Conservation (phyloP, 2,888 invertebrate species). For the Aethes cnicana region DNA sequence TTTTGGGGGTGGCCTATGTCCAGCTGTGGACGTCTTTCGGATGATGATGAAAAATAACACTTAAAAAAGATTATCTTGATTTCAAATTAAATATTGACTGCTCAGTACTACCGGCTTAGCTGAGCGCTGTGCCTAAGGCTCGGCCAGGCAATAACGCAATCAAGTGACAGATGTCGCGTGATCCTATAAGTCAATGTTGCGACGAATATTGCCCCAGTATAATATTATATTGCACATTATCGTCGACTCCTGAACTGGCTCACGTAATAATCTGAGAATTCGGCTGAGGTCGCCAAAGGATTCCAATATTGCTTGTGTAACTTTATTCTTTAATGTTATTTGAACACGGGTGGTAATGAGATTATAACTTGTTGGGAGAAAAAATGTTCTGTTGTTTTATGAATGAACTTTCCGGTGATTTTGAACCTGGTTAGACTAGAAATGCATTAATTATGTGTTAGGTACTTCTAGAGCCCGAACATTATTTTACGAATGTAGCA, state of each 20-base stretch:
- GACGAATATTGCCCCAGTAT: conserved; percentile 35
- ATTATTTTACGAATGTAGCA: too few species aligned
- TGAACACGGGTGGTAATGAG: not conserved
- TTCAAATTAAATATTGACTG: too few species aligned
- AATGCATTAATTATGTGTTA: too few species aligned
- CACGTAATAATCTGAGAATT: conserved; percentile 35
- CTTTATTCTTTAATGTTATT: conserved; percentile 11
- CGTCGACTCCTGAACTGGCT: conserved; percentile 22
- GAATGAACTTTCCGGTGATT: too few species aligned
- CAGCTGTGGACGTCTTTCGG: too few species aligned
- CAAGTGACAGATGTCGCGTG: conserved; percentile 42
- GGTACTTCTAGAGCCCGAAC: too few species aligned
- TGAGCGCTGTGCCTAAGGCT: conserved; percentile 13
- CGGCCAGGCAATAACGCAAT: conserved; percentile 33
- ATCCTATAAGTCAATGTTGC: conserved; percentile 42
- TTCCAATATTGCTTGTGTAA: conserved; percentile 23
- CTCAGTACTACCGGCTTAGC: too few species aligned
- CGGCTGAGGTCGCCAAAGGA: conserved; percentile 33
- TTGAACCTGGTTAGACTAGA: too few species aligned
- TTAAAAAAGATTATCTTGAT: too few species aligned
- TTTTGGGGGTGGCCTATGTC: too few species aligned
- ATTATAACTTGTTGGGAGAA: not conserved
- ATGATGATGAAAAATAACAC: too few species aligned
- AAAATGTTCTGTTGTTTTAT: too few species aligned
- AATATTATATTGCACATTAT: conserved; percentile 40